Conservation (phyloP, 2,888 invertebrate species). For the Apotomis betuletana region DNA sequence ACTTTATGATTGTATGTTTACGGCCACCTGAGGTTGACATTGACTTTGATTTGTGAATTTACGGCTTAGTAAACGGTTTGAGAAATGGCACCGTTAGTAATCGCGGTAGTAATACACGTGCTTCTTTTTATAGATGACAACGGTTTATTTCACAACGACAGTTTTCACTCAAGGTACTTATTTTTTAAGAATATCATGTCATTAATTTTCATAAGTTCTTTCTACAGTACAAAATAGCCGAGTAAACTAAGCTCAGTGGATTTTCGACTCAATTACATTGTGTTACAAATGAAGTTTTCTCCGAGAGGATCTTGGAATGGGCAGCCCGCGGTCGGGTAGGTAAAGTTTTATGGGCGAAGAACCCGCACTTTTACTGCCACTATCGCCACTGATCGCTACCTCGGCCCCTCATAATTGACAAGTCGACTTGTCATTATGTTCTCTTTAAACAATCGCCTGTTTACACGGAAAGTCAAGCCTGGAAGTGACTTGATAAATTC, state of each 20-base stretch:
- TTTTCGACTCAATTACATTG: conserved; percentile 60
- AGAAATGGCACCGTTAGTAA: conserved; percentile 60
- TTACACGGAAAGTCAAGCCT: conserved; percentile 20
- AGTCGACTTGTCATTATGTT: conserved; percentile 77
- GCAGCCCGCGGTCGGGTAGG: conserved; percentile 74
- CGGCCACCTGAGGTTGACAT: conserved; percentile 81
- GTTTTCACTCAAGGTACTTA: background rate
- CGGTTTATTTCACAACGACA: background rate
- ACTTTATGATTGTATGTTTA: conserved; percentile 83
- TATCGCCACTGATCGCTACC: conserved; percentile 81
- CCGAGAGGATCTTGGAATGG: conserved; percentile 58
- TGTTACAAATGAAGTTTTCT: conserved; percentile 51
- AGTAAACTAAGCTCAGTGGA: conserved; percentile 40
- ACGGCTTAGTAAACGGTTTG: conserved; percentile 73
- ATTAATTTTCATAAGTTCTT: conserved; percentile 33
- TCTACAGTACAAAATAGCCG: background rate
- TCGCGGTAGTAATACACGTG: conserved; percentile 39
- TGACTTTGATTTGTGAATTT: conserved; percentile 82
- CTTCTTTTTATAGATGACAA: conserved; percentile 13
- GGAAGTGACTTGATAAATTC: conserved; percentile 13
- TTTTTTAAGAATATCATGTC: conserved; percentile 8
- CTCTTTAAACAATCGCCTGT: conserved; percentile 71
- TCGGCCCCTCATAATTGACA: conserved; percentile 81
- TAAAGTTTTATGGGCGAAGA: conserved; percentile 77
- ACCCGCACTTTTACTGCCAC: conserved; percentile 80